These are phyloP conservation scores for Syrista parreyssii DNA, from an alignment of 2,888 invertebrate genomes.

Conservation along the genomic window DNA sequence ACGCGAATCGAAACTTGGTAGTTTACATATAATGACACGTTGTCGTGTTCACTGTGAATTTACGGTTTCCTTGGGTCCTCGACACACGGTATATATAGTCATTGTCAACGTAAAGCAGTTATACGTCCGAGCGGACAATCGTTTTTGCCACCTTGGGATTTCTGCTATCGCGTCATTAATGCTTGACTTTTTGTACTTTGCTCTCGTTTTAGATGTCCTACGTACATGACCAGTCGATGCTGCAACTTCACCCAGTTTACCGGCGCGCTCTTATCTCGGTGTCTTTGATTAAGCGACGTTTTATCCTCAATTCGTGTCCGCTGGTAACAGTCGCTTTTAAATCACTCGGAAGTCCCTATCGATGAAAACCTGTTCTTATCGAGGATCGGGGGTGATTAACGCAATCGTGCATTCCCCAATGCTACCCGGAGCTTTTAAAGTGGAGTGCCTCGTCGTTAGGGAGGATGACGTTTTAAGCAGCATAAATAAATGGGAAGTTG, in stretches of 20 bases:
- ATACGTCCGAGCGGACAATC: conserved; percentile 4
- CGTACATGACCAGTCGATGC: conserved; percentile 9
- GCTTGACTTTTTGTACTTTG: conserved; percentile 38
- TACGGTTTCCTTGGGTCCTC: conserved; percentile 27
- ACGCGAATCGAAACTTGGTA: neutral
- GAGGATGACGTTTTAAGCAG: neutral
- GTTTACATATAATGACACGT: conserved; percentile 16
- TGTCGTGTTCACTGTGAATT: conserved; percentile 42
- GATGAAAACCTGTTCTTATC: neutral
- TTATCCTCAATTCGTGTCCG: conserved; percentile 45
- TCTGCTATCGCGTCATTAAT: conserved; percentile 47
- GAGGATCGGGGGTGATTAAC: neutral
- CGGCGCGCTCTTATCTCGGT: conserved; percentile 27
- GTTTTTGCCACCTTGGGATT: conserved; percentile 24
- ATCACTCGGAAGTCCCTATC: neutral
- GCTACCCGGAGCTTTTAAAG: neutral
- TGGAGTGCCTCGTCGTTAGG: neutral
- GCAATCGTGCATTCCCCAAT: neutral
- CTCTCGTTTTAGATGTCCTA: neutral
- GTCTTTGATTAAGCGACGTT: conserved; percentile 24
- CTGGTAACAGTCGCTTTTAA: neutral
- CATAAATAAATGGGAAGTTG: neutral
- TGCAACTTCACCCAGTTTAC: conserved; percentile 43
- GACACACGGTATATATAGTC: conserved; percentile 21
- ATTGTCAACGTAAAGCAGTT: conserved; percentile 31